These are phyloP conservation scores for Ligdia adustata DNA, from an alignment of 2,888 invertebrate species.

Conservation along the genomic window DNA sequence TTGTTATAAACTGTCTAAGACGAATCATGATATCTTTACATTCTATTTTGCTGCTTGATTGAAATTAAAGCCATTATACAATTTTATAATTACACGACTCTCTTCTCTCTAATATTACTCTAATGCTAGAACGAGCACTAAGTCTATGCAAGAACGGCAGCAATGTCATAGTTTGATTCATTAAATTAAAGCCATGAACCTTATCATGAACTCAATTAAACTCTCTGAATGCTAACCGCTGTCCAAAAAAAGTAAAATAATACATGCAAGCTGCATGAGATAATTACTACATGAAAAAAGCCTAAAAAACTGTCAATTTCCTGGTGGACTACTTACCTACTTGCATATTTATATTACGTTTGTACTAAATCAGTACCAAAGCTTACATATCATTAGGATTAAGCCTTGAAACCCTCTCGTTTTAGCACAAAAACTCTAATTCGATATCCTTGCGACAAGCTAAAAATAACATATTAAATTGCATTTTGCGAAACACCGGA, in stretches of 20 bases:
- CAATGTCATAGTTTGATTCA: too few relatives aligned
- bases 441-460: not conserved
- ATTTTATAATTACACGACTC: too few relatives aligned
- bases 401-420: conserved; percentile 11
- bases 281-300: conserved; percentile 2
- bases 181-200: too few relatives aligned
- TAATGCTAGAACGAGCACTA: too few relatives aligned
- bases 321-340: not conserved
- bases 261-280: too few relatives aligned
- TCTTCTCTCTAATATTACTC: too few relatives aligned
- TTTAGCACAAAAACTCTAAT: conserved; percentile 6
- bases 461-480: not conserved
- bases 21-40: too few relatives aligned
- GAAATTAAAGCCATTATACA: too few relatives aligned
- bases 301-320: not conserved
- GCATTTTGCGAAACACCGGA: not conserved
- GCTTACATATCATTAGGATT: not conserved
- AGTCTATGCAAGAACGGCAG: too few relatives aligned
- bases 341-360: not conserved
- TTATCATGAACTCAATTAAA: not conserved
- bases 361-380: too few relatives aligned
- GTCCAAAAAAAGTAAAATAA: not conserved
- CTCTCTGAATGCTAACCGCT: not conserved
- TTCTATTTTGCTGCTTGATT: too few relatives aligned
- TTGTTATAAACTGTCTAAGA: too few relatives aligned